phyloP scores from a whole-genome alignment of 2,797 vertebrate species.

The Leuciscus waleckii region DNA sequence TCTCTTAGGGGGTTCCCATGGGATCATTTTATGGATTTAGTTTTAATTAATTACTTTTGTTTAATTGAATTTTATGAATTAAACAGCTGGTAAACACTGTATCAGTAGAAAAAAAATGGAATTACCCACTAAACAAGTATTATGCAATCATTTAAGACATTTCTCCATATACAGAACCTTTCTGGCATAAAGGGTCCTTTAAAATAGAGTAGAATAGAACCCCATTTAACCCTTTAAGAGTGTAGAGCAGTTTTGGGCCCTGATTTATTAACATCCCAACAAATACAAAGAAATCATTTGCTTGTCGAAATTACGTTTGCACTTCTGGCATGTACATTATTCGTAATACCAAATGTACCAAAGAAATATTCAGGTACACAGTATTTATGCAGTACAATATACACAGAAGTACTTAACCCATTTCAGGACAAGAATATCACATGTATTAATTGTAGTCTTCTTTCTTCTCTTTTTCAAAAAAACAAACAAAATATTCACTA shows the following conservation, averaged over 20 bases:
- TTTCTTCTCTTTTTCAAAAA: not conserved
- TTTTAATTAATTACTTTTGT: not conserved
- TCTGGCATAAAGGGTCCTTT: not conserved
- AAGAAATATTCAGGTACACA: not conserved
- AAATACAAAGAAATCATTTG: no score
- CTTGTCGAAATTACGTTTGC: not conserved
- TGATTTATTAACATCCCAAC: not conserved
- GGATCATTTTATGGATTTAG: no score
- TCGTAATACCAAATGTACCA: not conserved
- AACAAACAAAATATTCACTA: not conserved
- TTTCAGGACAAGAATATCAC: not conserved
- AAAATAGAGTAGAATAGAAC: not conserved
- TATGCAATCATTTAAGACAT: not conserved
- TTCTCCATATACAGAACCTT: not conserved
- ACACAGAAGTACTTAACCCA: not conserved
- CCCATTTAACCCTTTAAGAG: not conserved
- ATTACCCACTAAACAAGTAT: not conserved
- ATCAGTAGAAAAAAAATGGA: not conserved
- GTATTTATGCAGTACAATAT: no score
- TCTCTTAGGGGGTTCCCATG: no score
- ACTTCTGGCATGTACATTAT: not conserved
- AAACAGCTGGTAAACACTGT: not conserved
- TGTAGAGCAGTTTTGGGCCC: not conserved
- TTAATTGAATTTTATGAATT: not conserved
- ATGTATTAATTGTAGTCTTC: not conserved